Conservation (phyloP, 2,888 invertebrate genomes). For the Atherix ibis region DNA sequence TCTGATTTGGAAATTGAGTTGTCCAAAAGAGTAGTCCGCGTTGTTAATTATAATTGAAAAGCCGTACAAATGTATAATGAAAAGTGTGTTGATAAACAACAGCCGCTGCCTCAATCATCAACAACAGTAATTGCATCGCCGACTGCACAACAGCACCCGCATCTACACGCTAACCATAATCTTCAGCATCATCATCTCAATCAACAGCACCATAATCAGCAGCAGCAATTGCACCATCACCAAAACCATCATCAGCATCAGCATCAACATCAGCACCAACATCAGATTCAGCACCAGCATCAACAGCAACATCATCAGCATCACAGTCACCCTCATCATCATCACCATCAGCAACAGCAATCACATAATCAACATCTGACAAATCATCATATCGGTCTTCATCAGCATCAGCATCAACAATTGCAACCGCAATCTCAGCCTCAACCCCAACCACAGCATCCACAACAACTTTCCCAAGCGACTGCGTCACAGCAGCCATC, state of each 20-base stretch:
- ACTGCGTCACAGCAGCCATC: conserved; percentile 2
- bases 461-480: too few relatives aligned
- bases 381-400: conserved; percentile 11
- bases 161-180: conserved; percentile 6
- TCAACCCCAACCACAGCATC: conserved; percentile 2
- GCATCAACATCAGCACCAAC: too few relatives aligned
- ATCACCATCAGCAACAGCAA: conserved; percentile 12
- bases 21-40: too few relatives aligned
- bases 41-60: too few relatives aligned
- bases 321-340: too few relatives aligned
- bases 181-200: conserved; percentile 11
- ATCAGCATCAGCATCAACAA: conserved; percentile 3
- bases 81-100: conserved; percentile 9
- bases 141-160: conserved; percentile 12
- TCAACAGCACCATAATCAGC: conserved; percentile 6
- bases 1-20: too few relatives aligned
- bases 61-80: conserved; percentile 9
- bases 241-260: too few relatives aligned
- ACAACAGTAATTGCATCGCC: too few relatives aligned
- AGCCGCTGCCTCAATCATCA: conserved; percentile 6
- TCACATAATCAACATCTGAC: conserved; percentile 11
- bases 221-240: conserved; percentile 5
- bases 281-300: too few relatives aligned
- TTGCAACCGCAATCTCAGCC: neutral
- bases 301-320: conserved; percentile 7